Base-by-base conservation (phyloP, 2,888 invertebrate genomes). In the Spisula subtruncata region DNA sequence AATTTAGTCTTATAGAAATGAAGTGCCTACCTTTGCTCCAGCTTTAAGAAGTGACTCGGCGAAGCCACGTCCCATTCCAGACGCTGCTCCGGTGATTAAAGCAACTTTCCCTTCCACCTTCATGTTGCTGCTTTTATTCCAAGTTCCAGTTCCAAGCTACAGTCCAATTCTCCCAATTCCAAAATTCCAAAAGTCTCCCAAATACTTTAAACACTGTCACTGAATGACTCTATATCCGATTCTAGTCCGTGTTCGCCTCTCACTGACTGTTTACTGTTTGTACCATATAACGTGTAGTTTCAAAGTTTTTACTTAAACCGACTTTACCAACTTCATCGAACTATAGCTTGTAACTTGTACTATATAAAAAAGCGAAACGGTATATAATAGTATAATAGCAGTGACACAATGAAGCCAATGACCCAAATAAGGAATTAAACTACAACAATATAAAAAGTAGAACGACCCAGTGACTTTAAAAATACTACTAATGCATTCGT, bases 61-160 rank as follows among this genome's bases (percentile, higher is more conserved):
- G 66, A 94, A 94, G 8, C 94, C 95, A 71, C 89, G 90, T 0
- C 95, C 95, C 81, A 95, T 91, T 0, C 95, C 95, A 79, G 93
- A 93, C 0, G 95, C 94, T 0, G 93, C 95, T 6, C 95, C 95
- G 4, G 95, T 95, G 0, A 95, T 92, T 46, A 95, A 80, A 8
- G 94, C 94, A 56, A 94, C 93, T 85, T 94, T 94, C 10, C 93
- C 94, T 14, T 75, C 87, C 46, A 93, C 86, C 20, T 91, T 89
- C 95, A 95, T 95, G 4, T 25, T 75, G 75, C n/a, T n/a, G n/a
- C n/a, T 32, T 35, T 75, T 18, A 32, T 32, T 75, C 1, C 12
- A 75, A n/a, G 35, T 75, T 35, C 29, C 75, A 75, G 32, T 8
- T n/a, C n/a, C 16, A 32, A 32, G 75, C 6, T 75, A 75, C 1